Base-by-base conservation (phyloP, 2,113 vertebrate species). In the Tetraodon nigroviridis region DNA sequence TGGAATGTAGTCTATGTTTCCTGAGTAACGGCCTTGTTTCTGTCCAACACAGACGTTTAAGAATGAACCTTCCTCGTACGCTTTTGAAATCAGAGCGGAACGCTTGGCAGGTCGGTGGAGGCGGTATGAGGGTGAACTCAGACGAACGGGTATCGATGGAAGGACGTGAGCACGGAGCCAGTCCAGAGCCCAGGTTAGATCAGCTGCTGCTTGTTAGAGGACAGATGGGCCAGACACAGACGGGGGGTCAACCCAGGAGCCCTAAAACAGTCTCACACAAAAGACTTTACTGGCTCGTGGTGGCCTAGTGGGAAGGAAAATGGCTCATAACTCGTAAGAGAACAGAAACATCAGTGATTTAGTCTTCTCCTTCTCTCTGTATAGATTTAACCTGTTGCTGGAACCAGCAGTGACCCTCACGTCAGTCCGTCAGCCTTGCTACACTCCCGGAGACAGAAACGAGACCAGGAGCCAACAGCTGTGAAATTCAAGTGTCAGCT, bases 1-100 rank as follows among this genome's bases (percentile, higher is more conserved):
- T 64, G 68, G 76, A 78, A 86, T 69, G 67, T 63, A 82, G 69
- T 54, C n/a, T 64, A 80, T 20, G 65, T 75, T 75, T 86, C 80
- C 83, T 81, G 65, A 69, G 67, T 29, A 69, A 74, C 64, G 54
- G 42, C 51, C 51, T 68, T 75, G 62, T 63, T 67, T 70, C 77
- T 71, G 63, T 80, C 41, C 56, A 68, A 79, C 46, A 69, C 61
- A 55, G 55, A 73, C 62, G 18, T 76, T 81, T 58, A 46, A 51
- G 64, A 61, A 70, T 78, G 46, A 80, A 81, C 53, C 44, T 74
- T 69, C 66, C 50, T 29, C 49, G 51, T 61, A 58, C 20, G 16
- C 42, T 71, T 73, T 50, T 37, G 14, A 42, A 62, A 71, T 55
- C 55, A 60, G 55, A 68, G 56, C 15, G 46, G 69, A 65, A 67